Evolutionary conservation across 2,113 vertebrate species (phyloP).

Genomic region (Dendropsophus ebraccatus): DNA sequence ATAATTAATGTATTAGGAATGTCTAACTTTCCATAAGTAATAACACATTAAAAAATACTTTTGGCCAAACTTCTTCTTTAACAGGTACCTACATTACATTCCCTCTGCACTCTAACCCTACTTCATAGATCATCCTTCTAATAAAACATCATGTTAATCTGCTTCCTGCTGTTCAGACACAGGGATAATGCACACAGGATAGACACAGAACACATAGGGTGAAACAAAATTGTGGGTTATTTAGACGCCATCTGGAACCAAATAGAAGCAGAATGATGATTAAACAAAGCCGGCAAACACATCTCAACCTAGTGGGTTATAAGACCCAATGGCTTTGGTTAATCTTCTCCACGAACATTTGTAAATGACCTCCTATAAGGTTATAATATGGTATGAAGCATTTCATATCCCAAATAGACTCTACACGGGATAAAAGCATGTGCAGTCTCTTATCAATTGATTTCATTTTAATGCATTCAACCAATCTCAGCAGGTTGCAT

Average conservation of each 20-base stretch:
- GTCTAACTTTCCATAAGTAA: too few species aligned
- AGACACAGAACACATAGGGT: too few species aligned
- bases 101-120: too few species aligned
- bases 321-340: neutral
- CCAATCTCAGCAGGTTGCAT: neutral
- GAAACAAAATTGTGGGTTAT: neutral
- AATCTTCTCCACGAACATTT: neutral
- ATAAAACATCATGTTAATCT: too few species aligned
- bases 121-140: too few species aligned
- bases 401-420: neutral
- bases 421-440: neutral
- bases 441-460: neutral
- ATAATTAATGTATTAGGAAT: too few species aligned
- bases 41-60: too few species aligned
- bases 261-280: neutral
- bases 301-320: neutral
- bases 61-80: too few species aligned
- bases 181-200: too few species aligned
- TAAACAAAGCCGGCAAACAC: neutral
- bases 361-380: neutral
- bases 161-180: too few species aligned
- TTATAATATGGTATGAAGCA: neutral
- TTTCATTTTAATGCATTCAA: slow-evolving; percentile 4
- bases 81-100: too few species aligned
- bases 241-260: neutral